A percentile compares a stretch with the other conserved stretches of the same genome.
These are phyloP conservation scores for Thereuonema tuberculata DNA, from an alignment of 1,140 invertebrate species.

Conservation along the genomic window DNA sequence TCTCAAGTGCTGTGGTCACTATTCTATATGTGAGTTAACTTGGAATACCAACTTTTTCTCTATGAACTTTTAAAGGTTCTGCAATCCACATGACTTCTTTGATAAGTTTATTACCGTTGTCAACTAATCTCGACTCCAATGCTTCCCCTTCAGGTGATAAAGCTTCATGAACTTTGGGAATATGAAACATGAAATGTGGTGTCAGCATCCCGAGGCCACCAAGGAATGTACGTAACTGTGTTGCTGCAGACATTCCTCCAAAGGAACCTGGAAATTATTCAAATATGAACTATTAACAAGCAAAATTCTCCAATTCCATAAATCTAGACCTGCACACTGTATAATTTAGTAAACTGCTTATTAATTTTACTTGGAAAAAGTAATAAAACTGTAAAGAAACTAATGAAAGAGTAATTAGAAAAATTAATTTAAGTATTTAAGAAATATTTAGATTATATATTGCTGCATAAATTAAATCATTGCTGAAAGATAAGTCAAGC, in stretches of 20 bases:
- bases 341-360: background rate
- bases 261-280: slow-evolving; percentile 27
- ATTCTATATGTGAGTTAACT: no score
- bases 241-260: slow-evolving; percentile 35
- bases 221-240: slow-evolving; percentile 31
- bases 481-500: no score
- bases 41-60: no score
- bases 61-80: slow-evolving; percentile 27
- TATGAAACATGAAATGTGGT: slow-evolving; percentile 30
- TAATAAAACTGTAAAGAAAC: background rate
- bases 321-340: background rate
- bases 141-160: slow-evolving; percentile 29
- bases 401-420: no score
- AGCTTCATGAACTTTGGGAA: slow-evolving; percentile 29
- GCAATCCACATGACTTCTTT: slow-evolving; percentile 34
- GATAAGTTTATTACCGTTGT: slow-evolving; percentile 23
- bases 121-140: slow-evolving; percentile 23
- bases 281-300: slow-evolving; percentile 7
- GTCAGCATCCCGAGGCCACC: slow-evolving; percentile 36
- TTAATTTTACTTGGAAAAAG: background rate
- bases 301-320: background rate
- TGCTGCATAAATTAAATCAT: no score
- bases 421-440: background rate
- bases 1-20: no score
- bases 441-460: background rate